Percentiles rank a stretch among this genome's conserved stretches.
Evolutionary conservation across 2,888 invertebrate species (phyloP).

Genomic region (Podabrus alpinus): DNA sequence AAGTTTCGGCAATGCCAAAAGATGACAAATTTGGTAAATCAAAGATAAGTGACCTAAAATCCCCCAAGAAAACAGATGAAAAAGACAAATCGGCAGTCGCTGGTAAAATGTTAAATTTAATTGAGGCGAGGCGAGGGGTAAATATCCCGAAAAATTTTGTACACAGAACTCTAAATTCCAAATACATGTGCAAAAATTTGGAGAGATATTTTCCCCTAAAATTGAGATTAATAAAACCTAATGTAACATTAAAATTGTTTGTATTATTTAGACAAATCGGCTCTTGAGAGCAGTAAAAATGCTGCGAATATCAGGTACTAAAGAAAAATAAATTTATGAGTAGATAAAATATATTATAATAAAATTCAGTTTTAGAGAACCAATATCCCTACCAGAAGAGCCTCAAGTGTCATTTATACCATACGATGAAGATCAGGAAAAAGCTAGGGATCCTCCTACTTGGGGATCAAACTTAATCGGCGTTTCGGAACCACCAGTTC

Average conservation of each 20-base stretch:
- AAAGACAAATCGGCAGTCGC: not conserved
- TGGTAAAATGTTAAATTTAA: too few species aligned
- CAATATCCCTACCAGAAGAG: not conserved
- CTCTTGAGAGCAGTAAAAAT: not conserved
- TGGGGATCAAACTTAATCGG: conserved; percentile 53
- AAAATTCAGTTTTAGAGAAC: not conserved
- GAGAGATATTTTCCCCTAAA: too few species aligned
- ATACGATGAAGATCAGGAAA: conserved; percentile 8
- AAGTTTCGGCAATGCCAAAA: not conserved
- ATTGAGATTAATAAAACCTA: not conserved
- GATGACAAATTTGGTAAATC: not conserved
- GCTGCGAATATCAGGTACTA: not conserved
- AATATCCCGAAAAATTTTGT: too few species aligned
- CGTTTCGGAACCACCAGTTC: conserved; percentile 37
- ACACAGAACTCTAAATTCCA: too few species aligned
- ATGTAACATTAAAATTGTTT: not conserved
- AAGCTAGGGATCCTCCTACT: conserved; percentile 40
- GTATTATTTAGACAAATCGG: not conserved
- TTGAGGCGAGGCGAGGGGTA: too few species aligned
- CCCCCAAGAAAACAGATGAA: not conserved
- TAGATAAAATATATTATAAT: too few species aligned
- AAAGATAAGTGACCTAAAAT: not conserved
- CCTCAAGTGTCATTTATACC: conserved; percentile 44
- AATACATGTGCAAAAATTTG: too few species aligned
- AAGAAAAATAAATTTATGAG: not conserved